These are phyloP conservation scores for Onychostruthus taczanowskii DNA, from an alignment of 2,113 vertebrate genomes.

Conservation along the genomic window DNA sequence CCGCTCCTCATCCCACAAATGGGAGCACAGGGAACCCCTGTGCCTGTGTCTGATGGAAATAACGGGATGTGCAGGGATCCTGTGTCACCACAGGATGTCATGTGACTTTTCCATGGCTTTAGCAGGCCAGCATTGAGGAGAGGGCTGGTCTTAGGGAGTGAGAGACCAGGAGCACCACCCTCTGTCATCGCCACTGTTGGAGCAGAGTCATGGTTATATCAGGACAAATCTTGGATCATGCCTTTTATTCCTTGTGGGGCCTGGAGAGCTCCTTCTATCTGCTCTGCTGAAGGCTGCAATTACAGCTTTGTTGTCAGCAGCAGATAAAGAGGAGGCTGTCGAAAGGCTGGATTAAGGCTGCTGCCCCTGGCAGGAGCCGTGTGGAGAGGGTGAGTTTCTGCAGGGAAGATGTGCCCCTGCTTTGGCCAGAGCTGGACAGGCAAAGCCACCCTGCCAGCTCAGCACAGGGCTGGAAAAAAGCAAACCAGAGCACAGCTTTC, in stretches of 20 bases:
- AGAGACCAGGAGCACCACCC: neutral
- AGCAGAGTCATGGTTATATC: neutral
- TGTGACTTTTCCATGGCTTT: accelerated
- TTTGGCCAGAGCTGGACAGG: neutral
- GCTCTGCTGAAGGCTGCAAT: neutral
- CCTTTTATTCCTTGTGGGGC: neutral
- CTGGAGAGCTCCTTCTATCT: neutral
- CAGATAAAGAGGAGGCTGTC: slow-evolving; percentile 17
- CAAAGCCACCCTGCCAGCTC: neutral
- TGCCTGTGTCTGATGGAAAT: neutral
- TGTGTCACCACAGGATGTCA: accelerated
- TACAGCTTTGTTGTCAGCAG: neutral
- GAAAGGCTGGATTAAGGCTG: neutral
- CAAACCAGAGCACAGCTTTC: neutral
- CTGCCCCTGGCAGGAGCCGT: neutral
- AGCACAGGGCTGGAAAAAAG: neutral
- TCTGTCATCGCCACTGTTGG: accelerated
- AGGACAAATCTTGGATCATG: neutral
- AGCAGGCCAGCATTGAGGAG: neutral
- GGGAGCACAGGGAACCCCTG: accelerated
- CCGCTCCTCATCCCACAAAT: neutral
- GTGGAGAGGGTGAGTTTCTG: neutral
- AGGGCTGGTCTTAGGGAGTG: neutral
- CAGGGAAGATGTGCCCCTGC: neutral
- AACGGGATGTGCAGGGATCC: accelerated